Conservation (phyloP, 2,888 invertebrate species). For the Anarsia innoxiella region DNA sequence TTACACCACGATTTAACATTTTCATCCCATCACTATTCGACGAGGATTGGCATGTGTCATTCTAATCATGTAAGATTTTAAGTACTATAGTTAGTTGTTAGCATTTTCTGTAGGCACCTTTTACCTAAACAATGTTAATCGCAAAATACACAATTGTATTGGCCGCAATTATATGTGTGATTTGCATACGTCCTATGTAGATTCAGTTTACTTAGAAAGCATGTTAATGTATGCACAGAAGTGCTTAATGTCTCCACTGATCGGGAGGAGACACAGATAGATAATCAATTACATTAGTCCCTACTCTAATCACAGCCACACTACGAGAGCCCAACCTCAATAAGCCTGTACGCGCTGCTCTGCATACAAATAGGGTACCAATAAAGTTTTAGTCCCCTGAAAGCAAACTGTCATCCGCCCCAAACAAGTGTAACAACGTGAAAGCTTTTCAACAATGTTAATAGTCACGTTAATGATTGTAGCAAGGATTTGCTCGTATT, state of each 20-base stretch:
- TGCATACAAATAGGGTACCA: slow-evolving; percentile 37
- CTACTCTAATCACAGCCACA: slow-evolving; percentile 3
- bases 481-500: slow-evolving; percentile 19
- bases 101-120: too few relatives aligned
- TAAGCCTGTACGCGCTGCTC: slow-evolving; percentile 9
- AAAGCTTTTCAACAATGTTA: slow-evolving; percentile 33
- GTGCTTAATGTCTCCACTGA: slow-evolving; percentile 3
- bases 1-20: too few relatives aligned
- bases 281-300: slow-evolving; percentile 10
- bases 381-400: slow-evolving; percentile 43
- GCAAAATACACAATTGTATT: too few relatives aligned
- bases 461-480: slow-evolving; percentile 37
- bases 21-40: too few relatives aligned
- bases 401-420: slow-evolving; percentile 41
- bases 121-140: too few relatives aligned
- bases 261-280: slow-evolving; percentile 1
- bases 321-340: slow-evolving; percentile 2
- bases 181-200: too few relatives aligned
- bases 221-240: slow-evolving; percentile 3
- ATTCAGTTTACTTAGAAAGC: too few relatives aligned
- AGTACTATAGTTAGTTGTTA: too few relatives aligned
- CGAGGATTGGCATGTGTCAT: too few relatives aligned
- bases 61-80: too few relatives aligned
- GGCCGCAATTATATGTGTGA: too few relatives aligned
- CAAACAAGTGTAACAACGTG: slow-evolving; percentile 22